Evolutionary conservation across 2,113 vertebrate genomes (phyloP).

Genomic region (Otis tarda): DNA sequence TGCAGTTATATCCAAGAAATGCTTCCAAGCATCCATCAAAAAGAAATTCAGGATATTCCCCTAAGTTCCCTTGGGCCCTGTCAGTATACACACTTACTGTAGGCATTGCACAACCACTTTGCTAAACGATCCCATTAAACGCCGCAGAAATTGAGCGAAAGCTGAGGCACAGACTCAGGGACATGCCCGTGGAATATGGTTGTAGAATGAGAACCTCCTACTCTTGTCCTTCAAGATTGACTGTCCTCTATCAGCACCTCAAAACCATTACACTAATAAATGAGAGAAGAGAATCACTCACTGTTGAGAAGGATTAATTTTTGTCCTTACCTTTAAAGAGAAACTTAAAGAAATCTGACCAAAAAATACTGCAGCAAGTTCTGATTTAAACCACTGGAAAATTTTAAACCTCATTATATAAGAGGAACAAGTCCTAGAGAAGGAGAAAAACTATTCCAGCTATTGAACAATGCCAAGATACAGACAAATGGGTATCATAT

Average conservation of each 20-base stretch:
- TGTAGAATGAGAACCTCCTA: neutral
- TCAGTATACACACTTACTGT: neutral
- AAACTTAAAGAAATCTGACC: neutral
- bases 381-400: neutral
- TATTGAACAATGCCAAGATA: neutral
- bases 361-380: neutral
- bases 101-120: neutral
- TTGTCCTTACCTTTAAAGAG: neutral
- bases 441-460: neutral
- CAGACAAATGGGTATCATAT: neutral
- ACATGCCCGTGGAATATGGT: fast-evolving
- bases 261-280: neutral
- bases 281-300: neutral
- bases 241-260: neutral
- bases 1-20: neutral
- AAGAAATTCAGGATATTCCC: neutral
- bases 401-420: neutral
- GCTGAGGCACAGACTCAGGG: neutral
- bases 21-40: neutral
- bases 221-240: neutral
- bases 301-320: neutral
- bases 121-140: neutral
- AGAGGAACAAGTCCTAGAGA: neutral
- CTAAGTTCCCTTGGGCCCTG: neutral
- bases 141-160: neutral